These are phyloP conservation scores for Harlomillsia oculata DNA, from an alignment of 1,140 invertebrate genomes.

Conservation along the genomic window DNA sequence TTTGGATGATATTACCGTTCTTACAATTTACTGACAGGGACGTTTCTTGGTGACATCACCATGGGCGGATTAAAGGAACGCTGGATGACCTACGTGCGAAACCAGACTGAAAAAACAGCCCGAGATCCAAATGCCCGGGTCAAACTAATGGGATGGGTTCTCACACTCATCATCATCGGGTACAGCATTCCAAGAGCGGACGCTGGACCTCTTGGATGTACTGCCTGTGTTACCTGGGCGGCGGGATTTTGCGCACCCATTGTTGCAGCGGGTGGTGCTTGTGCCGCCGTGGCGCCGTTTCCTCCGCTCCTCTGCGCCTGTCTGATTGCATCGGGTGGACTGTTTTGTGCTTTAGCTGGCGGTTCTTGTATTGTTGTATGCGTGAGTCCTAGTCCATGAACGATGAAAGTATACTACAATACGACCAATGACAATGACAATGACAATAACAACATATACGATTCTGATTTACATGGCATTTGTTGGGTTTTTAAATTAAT, in stretches of 20 bases:
- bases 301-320: slow-evolving; percentile 16
- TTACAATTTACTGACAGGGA: too few species aligned
- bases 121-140: not conserved
- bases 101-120: not conserved
- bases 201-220: not conserved
- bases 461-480: too few species aligned
- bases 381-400: not conserved
- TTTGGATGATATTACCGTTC: too few species aligned
- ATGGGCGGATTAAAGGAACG: not conserved
- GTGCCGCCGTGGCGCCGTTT: slow-evolving; percentile 9
- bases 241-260: not conserved
- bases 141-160: slow-evolving; percentile 2
- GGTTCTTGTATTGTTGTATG: not conserved
- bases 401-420: too few species aligned
- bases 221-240: slow-evolving; percentile 7
- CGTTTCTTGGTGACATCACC: too few species aligned
- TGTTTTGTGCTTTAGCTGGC: not conserved
- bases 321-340: slow-evolving; percentile 1
- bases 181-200: slow-evolving; percentile 3
- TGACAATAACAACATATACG: too few species aligned
- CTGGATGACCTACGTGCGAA: not conserved
- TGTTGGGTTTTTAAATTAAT: too few species aligned
- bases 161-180: slow-evolving; percentile 1
- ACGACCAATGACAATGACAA: too few species aligned
- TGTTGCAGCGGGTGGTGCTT: slow-evolving; percentile 10